A percentile compares a stretch with the other conserved stretches of the same genome.
phyloP scores from a whole-genome alignment of 2,888 invertebrate genomes.

The Eristalis tenax region DNA sequence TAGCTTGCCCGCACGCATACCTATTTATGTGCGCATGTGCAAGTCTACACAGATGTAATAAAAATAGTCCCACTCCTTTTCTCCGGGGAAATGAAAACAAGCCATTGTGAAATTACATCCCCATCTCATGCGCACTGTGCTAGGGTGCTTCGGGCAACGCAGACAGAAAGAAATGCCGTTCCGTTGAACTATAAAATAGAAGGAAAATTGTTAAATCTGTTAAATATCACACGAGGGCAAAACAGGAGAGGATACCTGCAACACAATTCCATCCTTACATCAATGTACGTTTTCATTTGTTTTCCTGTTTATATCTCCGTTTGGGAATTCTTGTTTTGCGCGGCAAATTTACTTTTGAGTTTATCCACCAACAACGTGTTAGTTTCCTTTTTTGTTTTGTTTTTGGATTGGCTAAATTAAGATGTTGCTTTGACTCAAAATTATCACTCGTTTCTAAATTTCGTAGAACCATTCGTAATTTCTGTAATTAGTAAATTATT shows the following conservation, averaged over 20 bases:
- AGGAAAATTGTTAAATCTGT: too few relatives aligned
- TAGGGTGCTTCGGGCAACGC: too few relatives aligned
- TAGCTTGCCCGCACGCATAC: too few relatives aligned
- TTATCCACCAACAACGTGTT: neutral
- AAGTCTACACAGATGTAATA: too few relatives aligned
- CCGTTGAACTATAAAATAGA: too few relatives aligned
- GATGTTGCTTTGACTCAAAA: constrained; percentile 33
- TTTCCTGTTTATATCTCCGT: neutral
- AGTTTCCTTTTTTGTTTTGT: neutral
- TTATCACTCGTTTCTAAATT: constrained; percentile 40
- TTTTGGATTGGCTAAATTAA: constrained; percentile 49
- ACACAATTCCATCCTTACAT: neutral
- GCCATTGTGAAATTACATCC: too few relatives aligned
- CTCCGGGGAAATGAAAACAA: too few relatives aligned
- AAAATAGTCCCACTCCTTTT: too few relatives aligned
- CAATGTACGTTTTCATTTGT: neutral
- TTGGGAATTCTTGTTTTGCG: neutral
- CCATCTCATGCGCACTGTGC: too few relatives aligned
- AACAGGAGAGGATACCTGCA: neutral
- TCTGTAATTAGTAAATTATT: constrained; percentile 43
- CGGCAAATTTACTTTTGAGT: neutral
- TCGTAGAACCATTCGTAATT: constrained; percentile 36
- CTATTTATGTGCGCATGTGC: too few relatives aligned
- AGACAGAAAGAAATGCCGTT: too few relatives aligned
- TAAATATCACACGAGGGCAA: too few relatives aligned